A percentile compares a stretch with the other conserved stretches of the same genome.
Conservation (phyloP, 2,113 vertebrate species). For the Chaetorhynchus papuensis region DNA sequence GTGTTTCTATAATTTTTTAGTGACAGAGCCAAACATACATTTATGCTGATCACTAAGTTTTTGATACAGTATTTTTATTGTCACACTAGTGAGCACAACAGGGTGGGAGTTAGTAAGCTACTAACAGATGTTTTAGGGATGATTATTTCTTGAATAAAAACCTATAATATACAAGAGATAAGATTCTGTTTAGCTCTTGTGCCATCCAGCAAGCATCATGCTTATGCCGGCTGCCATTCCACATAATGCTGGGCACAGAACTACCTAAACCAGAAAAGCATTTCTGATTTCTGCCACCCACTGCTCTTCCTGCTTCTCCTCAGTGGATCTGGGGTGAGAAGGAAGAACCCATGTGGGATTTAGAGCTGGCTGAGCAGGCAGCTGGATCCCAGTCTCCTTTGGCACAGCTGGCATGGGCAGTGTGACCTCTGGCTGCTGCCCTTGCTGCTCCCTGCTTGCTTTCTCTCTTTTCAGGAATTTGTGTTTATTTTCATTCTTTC, state of each 20-base stretch:
- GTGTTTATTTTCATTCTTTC: not conserved
- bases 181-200: not conserved
- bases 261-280: not conserved
- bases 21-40: not conserved
- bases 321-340: not conserved
- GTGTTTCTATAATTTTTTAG: not conserved
- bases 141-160: not conserved
- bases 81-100: not conserved
- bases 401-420: not conserved
- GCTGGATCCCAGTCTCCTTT: not conserved
- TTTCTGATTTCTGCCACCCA: not conserved
- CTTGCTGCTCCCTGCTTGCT: not conserved
- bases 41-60: not conserved
- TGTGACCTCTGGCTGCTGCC: not conserved
- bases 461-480: not conserved
- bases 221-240: not conserved
- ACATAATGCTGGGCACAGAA: accelerated
- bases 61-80: not conserved
- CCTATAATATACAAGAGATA: too few relatives aligned
- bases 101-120: not conserved
- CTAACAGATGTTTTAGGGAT: not conserved
- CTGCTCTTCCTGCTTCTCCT: accelerated
- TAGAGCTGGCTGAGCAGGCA: not conserved
- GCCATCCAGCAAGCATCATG: not conserved
- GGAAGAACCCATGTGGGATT: not conserved